Conservation (phyloP, 2,113 vertebrate genomes). For the Festucalex cinctus region DNA sequence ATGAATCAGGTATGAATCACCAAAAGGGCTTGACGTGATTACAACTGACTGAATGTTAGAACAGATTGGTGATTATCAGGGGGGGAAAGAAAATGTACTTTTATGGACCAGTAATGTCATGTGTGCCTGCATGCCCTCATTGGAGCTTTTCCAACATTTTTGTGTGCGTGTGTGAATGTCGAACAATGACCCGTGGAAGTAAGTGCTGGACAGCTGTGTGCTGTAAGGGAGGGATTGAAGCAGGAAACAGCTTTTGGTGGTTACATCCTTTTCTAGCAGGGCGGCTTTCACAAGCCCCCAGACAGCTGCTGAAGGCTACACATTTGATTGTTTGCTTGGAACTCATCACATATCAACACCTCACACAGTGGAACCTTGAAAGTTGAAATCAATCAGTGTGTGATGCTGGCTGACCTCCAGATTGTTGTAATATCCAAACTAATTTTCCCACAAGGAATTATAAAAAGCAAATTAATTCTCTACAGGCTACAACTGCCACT, state of each 20-base stretch:
- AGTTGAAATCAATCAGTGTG: not conserved
- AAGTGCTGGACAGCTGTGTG: conserved; percentile 65
- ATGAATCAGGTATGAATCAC: conserved; percentile 22
- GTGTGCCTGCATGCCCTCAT: conserved; percentile 7
- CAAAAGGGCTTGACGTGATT: not conserved
- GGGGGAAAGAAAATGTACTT: not conserved
- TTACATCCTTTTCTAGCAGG: conserved; percentile 66
- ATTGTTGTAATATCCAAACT: not conserved
- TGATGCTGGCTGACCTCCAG: not conserved
- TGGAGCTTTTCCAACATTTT: not conserved
- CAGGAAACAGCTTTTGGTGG: conserved; percentile 71
- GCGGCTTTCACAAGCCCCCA: conserved; percentile 49
- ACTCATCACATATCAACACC: not conserved
- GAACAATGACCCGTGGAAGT: conserved; percentile 62
- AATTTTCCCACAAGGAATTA: not conserved
- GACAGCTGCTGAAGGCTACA: conserved; percentile 62
- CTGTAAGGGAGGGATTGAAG: conserved; percentile 58
- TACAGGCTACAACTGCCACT: not conserved
- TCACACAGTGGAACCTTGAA: not conserved
- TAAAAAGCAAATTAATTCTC: not conserved
- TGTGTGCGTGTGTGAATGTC: conserved; percentile 9
- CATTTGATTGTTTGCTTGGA: conserved; percentile 4
- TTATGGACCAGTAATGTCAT: conserved; percentile 7
- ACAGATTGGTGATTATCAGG: conserved; percentile 7
- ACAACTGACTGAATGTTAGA: conserved; percentile 9